Conservation (phyloP, 2,113 vertebrate species). For the Poecilia latipinna region DNA sequence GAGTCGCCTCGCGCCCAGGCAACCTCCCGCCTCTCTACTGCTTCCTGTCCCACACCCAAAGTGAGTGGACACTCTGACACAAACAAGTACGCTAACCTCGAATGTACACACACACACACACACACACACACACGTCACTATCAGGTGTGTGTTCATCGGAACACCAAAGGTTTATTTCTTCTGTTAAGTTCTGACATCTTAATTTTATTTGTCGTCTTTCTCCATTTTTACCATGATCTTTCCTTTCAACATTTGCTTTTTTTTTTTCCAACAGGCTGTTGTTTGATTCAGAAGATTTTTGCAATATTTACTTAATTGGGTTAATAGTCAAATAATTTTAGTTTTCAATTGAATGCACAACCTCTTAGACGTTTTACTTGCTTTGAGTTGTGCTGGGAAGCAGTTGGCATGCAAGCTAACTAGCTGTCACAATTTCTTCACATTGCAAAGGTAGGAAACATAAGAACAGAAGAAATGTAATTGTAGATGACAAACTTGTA, state of each 20-base stretch:
- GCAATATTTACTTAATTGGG: too few relatives aligned
- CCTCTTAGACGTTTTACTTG: neutral
- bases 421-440: neutral
- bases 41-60: constrained; percentile 99
- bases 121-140: too few relatives aligned
- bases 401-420: neutral
- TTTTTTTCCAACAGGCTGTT: neutral
- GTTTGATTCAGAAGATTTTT: neutral
- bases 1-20: constrained; percentile 98
- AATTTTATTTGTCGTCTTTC: neutral
- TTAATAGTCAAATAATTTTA: too few relatives aligned
- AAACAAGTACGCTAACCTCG: neutral
- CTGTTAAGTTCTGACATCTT: neutral
- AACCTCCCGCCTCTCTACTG: constrained; percentile 98
- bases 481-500: neutral
- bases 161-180: neutral
- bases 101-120: too few relatives aligned
- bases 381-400: neutral
- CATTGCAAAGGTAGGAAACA: neutral
- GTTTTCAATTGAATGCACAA: neutral
- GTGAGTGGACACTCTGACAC: constrained; percentile 81
- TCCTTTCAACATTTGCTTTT: neutral
- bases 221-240: neutral
- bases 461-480: neutral
- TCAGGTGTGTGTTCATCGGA: neutral